Conservation (phyloP, 2,888 invertebrate genomes). For the Opisthograptis luteolata region DNA sequence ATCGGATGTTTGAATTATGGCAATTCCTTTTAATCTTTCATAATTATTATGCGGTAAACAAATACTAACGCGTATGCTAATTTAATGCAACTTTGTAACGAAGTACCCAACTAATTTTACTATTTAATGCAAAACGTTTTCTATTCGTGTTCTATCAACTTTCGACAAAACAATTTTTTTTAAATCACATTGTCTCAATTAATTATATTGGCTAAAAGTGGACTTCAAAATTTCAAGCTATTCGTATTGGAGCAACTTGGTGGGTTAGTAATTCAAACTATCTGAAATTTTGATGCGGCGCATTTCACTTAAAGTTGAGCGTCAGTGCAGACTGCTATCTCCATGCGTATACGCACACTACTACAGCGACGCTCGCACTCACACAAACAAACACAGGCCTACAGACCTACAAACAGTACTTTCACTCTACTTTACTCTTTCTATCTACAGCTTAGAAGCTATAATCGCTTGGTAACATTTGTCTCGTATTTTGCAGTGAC, state of each 20-base stretch:
- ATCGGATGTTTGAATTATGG: slow-evolving; percentile 27
- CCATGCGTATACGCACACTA: slow-evolving; percentile 76
- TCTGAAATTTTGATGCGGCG: slow-evolving; percentile 51
- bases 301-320: slow-evolving; percentile 74
- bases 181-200: too few relatives aligned
- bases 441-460: slow-evolving; percentile 42
- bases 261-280: too few relatives aligned
- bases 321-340: slow-evolving; percentile 72
- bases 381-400: slow-evolving; percentile 62
- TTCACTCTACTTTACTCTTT: slow-evolving; percentile 56
- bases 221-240: too few relatives aligned
- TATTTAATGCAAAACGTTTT: too few relatives aligned
- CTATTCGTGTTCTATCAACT: too few relatives aligned
- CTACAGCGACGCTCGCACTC: slow-evolving; percentile 58
- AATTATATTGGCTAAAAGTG: too few relatives aligned
- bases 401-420: slow-evolving; percentile 79
- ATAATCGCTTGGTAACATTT: slow-evolving; percentile 40
- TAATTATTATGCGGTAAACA: slow-evolving; percentile 8
- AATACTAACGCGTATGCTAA: not conserved
- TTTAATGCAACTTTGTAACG: too few relatives aligned
- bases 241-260: too few relatives aligned
- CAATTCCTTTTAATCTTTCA: slow-evolving; percentile 27
- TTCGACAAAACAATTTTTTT: too few relatives aligned
- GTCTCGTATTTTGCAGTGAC: slow-evolving; percentile 48
- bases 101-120: not conserved